A percentile compares a stretch with the other conserved stretches of the same genome.
Evolutionary conservation across 2,113 vertebrate genomes (phyloP).

Genomic region (Sinocyclocheilus rhinocerous): DNA sequence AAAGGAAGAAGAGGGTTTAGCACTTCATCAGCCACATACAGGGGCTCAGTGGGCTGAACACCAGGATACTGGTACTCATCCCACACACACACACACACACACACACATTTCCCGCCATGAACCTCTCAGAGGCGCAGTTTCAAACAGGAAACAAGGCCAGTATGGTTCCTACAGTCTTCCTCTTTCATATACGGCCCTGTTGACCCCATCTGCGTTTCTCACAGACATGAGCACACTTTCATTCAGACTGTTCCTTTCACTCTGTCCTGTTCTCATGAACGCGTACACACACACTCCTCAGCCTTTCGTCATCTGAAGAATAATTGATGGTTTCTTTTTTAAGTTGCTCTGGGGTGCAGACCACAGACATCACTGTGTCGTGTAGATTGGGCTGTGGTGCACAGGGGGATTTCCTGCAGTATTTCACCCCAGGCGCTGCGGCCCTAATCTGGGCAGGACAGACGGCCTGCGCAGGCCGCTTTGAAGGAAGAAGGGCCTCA

Average conservation of each 20-base stretch:
- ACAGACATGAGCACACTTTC: not conserved
- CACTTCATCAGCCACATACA: slow-evolving; percentile 41
- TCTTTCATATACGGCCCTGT: slow-evolving; percentile 10
- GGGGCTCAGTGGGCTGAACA: slow-evolving; percentile 9
- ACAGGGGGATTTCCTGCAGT: slow-evolving; percentile 72
- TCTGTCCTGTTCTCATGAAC: not conserved
- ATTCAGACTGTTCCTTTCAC: not conserved
- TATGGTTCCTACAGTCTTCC: slow-evolving; percentile 13
- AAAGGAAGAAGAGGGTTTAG: slow-evolving; percentile 25
- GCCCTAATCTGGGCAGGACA: slow-evolving; percentile 77
- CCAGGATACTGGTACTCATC: slow-evolving; percentile 11
- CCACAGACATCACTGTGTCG: slow-evolving; percentile 48
- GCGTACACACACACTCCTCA: not conserved
- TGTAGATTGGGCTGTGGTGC: slow-evolving; percentile 30
- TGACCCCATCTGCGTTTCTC: slow-evolving; percentile 10
- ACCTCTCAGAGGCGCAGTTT: slow-evolving; percentile 55
- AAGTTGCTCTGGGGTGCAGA: slow-evolving; percentile 7
- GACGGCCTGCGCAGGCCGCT: slow-evolving; percentile 49
- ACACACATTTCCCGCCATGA: slow-evolving; percentile 23
- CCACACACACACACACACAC: not conserved
- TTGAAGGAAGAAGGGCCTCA: slow-evolving; percentile 57
- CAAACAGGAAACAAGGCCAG: slow-evolving; percentile 45
- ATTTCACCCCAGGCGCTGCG: slow-evolving; percentile 48
- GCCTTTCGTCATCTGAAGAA: slow-evolving; percentile 22
- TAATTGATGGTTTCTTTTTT: slow-evolving; percentile 74